phyloP scores from a whole-genome alignment of 2,888 invertebrate genomes.

The Orchesellides sinensis region DNA sequence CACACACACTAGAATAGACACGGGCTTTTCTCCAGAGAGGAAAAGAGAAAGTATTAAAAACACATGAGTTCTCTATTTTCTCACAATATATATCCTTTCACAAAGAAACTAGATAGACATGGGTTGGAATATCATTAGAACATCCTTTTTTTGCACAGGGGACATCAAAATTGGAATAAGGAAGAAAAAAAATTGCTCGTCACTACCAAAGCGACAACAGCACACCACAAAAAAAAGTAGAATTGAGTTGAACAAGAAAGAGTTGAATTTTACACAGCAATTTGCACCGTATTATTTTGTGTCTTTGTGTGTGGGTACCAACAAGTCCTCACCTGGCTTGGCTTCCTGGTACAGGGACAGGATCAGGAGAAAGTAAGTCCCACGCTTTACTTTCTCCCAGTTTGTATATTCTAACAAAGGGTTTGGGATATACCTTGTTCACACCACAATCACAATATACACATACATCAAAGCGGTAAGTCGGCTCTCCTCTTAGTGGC shows the following conservation, averaged over 20 bases:
- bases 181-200: neutral
- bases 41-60: neutral
- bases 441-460: no score
- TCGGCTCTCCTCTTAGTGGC: no score
- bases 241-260: neutral
- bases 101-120: neutral
- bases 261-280: conserved; percentile 36
- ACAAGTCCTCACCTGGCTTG: conserved; percentile 24
- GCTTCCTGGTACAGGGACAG: no score
- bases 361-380: no score
- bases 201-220: neutral
- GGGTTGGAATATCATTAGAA: neutral
- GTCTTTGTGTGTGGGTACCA: neutral
- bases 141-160: neutral
- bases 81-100: neutral
- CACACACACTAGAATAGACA: no score
- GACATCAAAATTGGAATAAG: neutral
- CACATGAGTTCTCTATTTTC: neutral
- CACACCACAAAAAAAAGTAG: conserved; percentile 20
- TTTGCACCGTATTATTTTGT: conserved; percentile 37
- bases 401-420: no score
- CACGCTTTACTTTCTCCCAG: no score
- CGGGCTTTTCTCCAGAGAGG: neutral
- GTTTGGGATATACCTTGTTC: no score
- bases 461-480: no score